These are phyloP conservation scores for Saguinus imperator DNA, from an alignment of 2,113 vertebrate genomes.

Conservation along the genomic window DNA sequence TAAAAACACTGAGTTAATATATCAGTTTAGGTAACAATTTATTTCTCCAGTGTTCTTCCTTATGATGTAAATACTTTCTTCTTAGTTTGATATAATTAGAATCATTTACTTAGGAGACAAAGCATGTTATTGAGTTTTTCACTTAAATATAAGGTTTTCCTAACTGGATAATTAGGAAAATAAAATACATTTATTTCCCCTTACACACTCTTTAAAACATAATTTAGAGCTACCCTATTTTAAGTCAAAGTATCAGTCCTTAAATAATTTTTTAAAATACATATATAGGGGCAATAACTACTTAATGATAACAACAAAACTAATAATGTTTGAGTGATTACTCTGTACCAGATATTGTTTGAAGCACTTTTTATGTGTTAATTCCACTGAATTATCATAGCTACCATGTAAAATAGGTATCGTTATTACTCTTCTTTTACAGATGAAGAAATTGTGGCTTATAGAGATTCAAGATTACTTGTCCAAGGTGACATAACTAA, in stretches of 20 bases:
- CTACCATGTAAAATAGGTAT: background rate
- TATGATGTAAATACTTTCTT: background rate
- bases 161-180: background rate
- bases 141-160: background rate
- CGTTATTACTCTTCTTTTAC: background rate
- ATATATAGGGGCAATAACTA: background rate
- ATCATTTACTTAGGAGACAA: background rate
- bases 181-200: background rate
- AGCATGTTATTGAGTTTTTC: background rate
- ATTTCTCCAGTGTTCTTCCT: background rate
- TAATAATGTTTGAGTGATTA: background rate
- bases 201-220: background rate
- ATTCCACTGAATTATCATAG: background rate
- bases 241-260: background rate
- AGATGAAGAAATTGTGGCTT: background rate
- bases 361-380: background rate
- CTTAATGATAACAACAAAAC: background rate
- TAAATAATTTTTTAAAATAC: background rate
- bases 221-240: background rate
- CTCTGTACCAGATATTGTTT: background rate
- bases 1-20: background rate
- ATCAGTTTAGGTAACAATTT: background rate
- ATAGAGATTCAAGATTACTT: background rate
- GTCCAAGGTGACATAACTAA: background rate
- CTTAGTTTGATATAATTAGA: background rate